Conservation (phyloP, 2,797 vertebrate genomes). For the Sebastes steindachneri region DNA sequence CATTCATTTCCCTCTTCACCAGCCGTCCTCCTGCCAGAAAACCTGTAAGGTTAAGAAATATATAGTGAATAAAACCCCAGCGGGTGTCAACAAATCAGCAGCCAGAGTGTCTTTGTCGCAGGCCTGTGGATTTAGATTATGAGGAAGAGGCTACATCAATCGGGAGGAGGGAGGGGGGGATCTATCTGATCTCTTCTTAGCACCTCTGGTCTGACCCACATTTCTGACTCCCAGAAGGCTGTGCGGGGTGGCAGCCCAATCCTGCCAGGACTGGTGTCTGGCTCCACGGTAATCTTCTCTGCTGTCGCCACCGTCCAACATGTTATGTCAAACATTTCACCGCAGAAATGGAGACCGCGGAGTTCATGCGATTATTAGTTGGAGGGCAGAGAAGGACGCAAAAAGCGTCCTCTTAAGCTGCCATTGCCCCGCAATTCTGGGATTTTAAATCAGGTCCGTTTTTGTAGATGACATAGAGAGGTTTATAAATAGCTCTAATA, state of each 20-base stretch:
- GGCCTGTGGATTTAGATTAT: constrained; percentile 65
- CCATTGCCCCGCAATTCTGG: constrained; percentile 12
- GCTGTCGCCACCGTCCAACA: constrained; percentile 30
- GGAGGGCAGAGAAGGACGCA: constrained; percentile 4
- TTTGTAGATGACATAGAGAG: constrained; percentile 53
- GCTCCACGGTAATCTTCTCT: constrained; percentile 63
- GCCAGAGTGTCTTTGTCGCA: constrained; percentile 9
- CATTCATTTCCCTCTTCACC: neutral
- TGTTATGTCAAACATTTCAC: constrained; percentile 51
- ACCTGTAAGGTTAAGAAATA: neutral
- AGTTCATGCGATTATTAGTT: constrained; percentile 49
- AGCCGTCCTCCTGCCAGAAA: neutral
- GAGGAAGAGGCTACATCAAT: constrained; percentile 26
- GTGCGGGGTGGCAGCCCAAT: constrained; percentile 45
- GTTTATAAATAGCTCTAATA: constrained; percentile 59
- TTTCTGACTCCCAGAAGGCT: constrained; percentile 70
- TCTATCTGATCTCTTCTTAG: constrained; percentile 69
- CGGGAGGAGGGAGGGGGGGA: neutral
- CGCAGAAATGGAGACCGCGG: constrained; percentile 1
- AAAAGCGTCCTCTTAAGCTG: constrained; percentile 42
- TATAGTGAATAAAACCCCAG: constrained; percentile 5
- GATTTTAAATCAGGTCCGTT: constrained; percentile 54
- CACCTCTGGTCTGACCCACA: constrained; percentile 83
- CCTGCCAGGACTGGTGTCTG: constrained; percentile 54
- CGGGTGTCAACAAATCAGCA: constrained; percentile 6